Base-by-base conservation (phyloP, 2,888 invertebrate species). In the Drosophila fungiperda region DNA sequence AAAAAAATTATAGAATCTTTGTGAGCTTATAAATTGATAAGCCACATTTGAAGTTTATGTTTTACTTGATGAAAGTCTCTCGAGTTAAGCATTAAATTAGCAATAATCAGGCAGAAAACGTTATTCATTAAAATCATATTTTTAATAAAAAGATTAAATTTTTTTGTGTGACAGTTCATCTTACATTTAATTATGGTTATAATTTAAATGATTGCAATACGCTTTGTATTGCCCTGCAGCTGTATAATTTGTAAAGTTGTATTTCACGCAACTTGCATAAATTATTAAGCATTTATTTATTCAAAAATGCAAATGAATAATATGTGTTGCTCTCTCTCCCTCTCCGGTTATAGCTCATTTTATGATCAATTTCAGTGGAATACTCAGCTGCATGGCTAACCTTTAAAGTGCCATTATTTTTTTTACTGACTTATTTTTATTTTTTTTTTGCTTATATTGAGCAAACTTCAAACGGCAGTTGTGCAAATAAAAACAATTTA, bases 391-490 rank as follows among this genome's bases (percentile, higher is more conserved):
- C 49, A 68, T 36, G 53, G 57, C 66, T 71, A 78, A 60, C 77
- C 77, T 62, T 80, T 82, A 57, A 75, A 68, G 62, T 83, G 84
- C 77, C 77, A 29, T 29, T 29, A 76, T 83, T 84, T 84, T 83
- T 83, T 80, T 81, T 82, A 68, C 71, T 72, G 75, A 66, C 48
- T 67, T 69, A 60, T 55, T 60, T 71, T 69, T 33, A 57, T 59
- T 12, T 50, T 61, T 59, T 49, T 40, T 32, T 36, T 12, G n/a
- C 61, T 50, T 71, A 29, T 49, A 36, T 67, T 63, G 79, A 70
- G 76, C 68, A 67, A 64, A 69, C 73, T 68, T 54, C 66, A 58
- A 67, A 55, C 64, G 74, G 54, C 84, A 85, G 85, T 84, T 85
- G 84, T 85, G 73, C 82, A 85, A 85, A 85, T 66, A 83, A 42